A percentile compares a stretch with the other conserved stretches of the same genome.
phyloP scores from a whole-genome alignment of 2,113 vertebrate species.

The Campylomormyrus numenius region DNA sequence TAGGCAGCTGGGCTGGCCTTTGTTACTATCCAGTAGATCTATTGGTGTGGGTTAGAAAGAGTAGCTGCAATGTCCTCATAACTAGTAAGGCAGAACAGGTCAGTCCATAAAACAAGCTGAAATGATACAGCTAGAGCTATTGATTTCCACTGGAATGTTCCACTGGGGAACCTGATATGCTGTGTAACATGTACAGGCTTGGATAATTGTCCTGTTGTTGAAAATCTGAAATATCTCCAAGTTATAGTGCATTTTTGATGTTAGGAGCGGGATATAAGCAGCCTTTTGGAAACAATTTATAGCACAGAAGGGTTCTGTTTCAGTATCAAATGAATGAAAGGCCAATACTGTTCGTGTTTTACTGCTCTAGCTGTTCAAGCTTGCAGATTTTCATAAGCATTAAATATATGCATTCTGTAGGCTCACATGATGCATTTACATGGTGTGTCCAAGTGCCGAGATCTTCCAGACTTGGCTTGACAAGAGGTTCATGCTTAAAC shows the following conservation, averaged over 20 bases:
- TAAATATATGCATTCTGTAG: neutral
- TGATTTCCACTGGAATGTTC: constrained; percentile 1
- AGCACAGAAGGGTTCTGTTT: neutral
- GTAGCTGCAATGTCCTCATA: neutral
- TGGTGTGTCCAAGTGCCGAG: neutral
- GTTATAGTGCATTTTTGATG: constrained; percentile 4
- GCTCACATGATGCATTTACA: neutral
- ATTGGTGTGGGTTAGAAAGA: neutral
- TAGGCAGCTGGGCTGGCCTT: neutral
- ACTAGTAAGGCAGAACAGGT: neutral
- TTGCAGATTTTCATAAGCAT: neutral
- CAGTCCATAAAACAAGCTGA: neutral
- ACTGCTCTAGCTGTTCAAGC: neutral
- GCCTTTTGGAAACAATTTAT: neutral
- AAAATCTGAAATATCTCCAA: neutral
- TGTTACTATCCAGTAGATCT: neutral
- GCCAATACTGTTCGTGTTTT: neutral
- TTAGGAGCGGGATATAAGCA: neutral
- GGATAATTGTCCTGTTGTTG: constrained; percentile 1
- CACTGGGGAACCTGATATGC: neutral
- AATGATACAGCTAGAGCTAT: neutral
- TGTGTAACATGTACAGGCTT: neutral
- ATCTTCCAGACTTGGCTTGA: neutral
- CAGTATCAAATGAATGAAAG: neutral
- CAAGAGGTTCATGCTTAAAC: neutral